phyloP scores from a whole-genome alignment of 2,888 invertebrate genomes.

The Temnothorax rugatulus region DNA sequence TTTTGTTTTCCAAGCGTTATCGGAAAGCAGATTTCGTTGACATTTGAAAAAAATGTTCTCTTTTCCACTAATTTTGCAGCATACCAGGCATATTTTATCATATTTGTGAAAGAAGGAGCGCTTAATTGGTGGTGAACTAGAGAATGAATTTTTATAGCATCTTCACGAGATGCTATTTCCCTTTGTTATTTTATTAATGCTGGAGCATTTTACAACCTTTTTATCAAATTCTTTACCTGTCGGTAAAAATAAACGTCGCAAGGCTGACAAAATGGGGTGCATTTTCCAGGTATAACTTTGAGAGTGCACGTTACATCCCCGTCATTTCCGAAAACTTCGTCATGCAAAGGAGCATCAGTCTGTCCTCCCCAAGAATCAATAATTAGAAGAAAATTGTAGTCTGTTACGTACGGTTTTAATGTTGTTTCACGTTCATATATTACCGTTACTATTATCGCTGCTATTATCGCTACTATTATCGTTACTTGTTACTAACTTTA shows the following conservation, averaged over 20 bases:
- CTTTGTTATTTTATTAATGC: background rate
- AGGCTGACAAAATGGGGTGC: background rate
- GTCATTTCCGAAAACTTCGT: background rate
- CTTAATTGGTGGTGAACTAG: background rate
- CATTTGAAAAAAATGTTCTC: background rate
- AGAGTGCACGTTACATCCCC: background rate
- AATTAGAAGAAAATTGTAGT: background rate
- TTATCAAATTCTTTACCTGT: background rate
- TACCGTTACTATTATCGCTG: too few species aligned
- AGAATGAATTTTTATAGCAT: background rate
- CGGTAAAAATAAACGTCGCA: background rate
- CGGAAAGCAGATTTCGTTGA: background rate
- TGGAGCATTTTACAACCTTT: background rate
- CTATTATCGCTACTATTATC: too few species aligned
- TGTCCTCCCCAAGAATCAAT: slow-evolving; percentile 11
- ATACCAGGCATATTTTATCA: background rate
- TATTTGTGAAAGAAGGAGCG: background rate
- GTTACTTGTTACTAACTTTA: too few species aligned
- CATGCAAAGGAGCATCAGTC: background rate
- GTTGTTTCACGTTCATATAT: too few species aligned
- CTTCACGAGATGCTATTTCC: slow-evolving; percentile 15
- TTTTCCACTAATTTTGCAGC: background rate
- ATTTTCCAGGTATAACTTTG: background rate
- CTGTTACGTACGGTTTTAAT: background rate
- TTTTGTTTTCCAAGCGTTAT: too few species aligned